Conservation (phyloP, 1,140 invertebrate species). For the Leptinotarsa texana region DNA sequence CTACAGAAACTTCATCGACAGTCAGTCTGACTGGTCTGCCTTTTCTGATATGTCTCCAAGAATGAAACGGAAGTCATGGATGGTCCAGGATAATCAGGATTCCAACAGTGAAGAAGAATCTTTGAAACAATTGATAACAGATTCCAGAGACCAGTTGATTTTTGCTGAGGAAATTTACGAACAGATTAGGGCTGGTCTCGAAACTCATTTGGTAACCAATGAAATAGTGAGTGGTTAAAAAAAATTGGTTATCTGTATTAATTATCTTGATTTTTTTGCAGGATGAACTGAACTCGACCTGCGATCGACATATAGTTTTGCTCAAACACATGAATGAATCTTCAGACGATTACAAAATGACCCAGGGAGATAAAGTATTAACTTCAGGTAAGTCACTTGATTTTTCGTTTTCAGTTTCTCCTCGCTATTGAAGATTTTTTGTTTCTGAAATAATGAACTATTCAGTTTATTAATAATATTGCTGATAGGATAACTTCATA, state of each 20-base stretch:
- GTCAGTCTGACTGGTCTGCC: conserved; percentile 79
- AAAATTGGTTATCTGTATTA: not conserved
- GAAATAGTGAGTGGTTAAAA: conserved; percentile 47
- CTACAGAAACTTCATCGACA: conserved; percentile 85
- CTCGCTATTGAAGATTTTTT: no score
- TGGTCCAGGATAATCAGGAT: conserved; percentile 38
- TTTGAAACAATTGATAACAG: conserved; percentile 48
- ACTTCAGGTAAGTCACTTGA: conserved; percentile 42
- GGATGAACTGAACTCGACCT: conserved; percentile 75
- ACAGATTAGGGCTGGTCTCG: conserved; percentile 45
- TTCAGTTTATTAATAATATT: no score
- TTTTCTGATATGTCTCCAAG: conserved; percentile 64
- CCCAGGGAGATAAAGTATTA: conserved; percentile 39
- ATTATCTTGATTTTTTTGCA: conserved; percentile 55
- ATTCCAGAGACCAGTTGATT: conserved; percentile 47
- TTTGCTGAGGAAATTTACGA: conserved; percentile 49
- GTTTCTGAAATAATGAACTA: no score
- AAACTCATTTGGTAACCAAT: conserved; percentile 47
- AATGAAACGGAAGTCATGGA: conserved; percentile 48
- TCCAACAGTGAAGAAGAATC: conserved; percentile 51
- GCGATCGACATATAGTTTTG: conserved; percentile 55
- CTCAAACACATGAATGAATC: conserved; percentile 52
- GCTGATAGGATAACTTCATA: no score
- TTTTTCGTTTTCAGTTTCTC: not conserved
- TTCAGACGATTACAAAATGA: conserved; percentile 45